Percentiles rank a stretch among this genome's conserved stretches.
Evolutionary conservation across 2,888 invertebrate species (phyloP).

Genomic region (Geotrupes spiniger): DNA sequence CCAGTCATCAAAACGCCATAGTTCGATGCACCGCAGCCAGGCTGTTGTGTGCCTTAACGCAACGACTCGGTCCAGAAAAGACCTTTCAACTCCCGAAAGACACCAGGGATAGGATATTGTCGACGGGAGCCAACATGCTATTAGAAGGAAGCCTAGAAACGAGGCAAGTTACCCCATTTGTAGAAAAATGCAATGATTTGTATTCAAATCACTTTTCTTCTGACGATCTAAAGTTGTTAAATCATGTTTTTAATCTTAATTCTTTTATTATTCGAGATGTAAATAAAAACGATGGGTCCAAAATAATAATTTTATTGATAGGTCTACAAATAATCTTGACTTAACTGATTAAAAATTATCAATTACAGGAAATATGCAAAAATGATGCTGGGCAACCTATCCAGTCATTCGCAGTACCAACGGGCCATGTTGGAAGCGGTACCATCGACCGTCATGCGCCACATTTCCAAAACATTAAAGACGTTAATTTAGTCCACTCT

Average conservation of each 20-base stretch:
- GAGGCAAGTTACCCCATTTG: slow-evolving; percentile 56
- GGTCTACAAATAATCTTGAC: no score
- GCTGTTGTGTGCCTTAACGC: slow-evolving; percentile 69
- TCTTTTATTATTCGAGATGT: no score
- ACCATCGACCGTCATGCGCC: slow-evolving; percentile 72
- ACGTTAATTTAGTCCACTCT: slow-evolving; percentile 44
- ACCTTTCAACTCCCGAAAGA: slow-evolving; percentile 73
- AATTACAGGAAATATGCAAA: slow-evolving; percentile 68
- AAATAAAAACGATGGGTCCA: no score
- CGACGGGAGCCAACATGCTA: slow-evolving; percentile 77
- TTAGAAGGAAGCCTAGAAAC: slow-evolving; percentile 86
- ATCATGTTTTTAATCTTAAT: no score
- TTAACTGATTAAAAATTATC: no score
- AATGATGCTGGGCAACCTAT: slow-evolving; percentile 69
- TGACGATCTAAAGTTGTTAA: no score
- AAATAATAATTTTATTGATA: no score
- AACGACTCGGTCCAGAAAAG: slow-evolving; percentile 70
- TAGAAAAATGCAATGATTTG: no score
- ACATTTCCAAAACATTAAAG: slow-evolving; percentile 78
- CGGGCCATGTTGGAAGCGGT: slow-evolving; percentile 76
- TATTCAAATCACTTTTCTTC: no score
- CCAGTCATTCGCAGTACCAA: slow-evolving; percentile 72
- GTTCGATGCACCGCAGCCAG: slow-evolving; percentile 83
- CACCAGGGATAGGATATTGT: slow-evolving; percentile 73
- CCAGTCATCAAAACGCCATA: slow-evolving; percentile 79